These are phyloP conservation scores for Caenorhabditis elegans DNA, from an alignment of 1,140 invertebrate species.

Conservation along the genomic window DNA sequence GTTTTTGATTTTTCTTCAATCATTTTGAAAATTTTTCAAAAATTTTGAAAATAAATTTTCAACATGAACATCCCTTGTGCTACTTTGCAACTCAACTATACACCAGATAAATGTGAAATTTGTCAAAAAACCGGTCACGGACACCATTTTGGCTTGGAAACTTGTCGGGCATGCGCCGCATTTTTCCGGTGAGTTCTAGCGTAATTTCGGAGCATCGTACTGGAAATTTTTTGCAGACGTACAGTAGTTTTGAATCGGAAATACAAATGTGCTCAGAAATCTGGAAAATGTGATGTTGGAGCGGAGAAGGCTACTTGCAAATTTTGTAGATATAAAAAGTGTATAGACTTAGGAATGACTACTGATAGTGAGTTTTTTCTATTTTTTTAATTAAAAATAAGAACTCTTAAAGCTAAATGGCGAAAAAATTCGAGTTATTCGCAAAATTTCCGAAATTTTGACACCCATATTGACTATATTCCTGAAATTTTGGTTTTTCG, in stretches of 20 bases:
- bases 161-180: not conserved
- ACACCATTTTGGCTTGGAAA: not conserved
- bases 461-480: not conserved
- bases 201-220: not conserved
- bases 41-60: no score
- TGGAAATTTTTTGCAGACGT: no score
- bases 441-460: not conserved
- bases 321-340: constrained; percentile 16
- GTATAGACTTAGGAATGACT: not conserved
- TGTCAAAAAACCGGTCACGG: not conserved
- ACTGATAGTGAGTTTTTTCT: not conserved
- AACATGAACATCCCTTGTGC: no score
- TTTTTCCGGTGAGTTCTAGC: not conserved
- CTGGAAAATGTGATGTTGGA: not conserved
- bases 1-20: no score
- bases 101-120: not conserved
- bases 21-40: no score
- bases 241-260: not conserved
- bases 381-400: no score
- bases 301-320: not conserved
- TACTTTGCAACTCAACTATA: no score
- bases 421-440: not conserved
- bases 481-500: not conserved
- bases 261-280: not conserved
- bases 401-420: no score